These are phyloP conservation scores for Sanderia malayensis DNA, from an alignment of 30 jellyfish, hydroid and myxozoan species.

Conservation along the genomic window DNA sequence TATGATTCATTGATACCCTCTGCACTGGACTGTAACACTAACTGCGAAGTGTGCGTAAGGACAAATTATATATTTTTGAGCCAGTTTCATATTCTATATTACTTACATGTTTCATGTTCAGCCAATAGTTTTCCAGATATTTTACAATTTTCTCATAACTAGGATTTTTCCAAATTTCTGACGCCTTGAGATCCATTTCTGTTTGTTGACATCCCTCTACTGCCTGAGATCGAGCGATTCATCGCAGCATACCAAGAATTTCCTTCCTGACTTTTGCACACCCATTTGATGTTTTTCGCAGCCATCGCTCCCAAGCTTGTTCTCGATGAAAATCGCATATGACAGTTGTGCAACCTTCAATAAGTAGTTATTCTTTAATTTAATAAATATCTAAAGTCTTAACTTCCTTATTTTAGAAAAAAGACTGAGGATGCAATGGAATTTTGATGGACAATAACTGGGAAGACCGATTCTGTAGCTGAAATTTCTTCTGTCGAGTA, in stretches of 20 bases:
- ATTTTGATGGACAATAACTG: background rate
- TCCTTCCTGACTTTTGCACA: constrained; percentile 7
- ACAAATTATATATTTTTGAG: no score
- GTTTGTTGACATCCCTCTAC: constrained; percentile 20
- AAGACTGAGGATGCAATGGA: no score
- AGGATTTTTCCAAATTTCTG: constrained; percentile 14
- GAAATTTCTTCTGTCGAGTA: background rate
- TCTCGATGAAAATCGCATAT: constrained; percentile 18
- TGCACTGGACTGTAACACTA: no score
- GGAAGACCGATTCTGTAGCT: background rate
- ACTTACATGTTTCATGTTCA: background rate
- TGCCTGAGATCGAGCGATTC: constrained; percentile 16
- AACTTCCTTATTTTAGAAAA: no score
- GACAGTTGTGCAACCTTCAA: constrained; percentile 15
- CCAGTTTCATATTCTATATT: no score
- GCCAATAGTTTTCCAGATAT: constrained; percentile 12
- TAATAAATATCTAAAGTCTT: no score
- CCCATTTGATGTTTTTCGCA: background rate
- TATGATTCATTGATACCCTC: no score
- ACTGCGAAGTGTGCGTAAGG: no score
- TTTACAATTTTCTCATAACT: background rate
- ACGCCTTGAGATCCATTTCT: background rate
- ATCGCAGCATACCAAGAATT: constrained; percentile 11
- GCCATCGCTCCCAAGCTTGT: no score
- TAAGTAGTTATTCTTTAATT: no score